Base-by-base conservation (phyloP, 2,797 vertebrate species). In the Darevskia mixta region DNA sequence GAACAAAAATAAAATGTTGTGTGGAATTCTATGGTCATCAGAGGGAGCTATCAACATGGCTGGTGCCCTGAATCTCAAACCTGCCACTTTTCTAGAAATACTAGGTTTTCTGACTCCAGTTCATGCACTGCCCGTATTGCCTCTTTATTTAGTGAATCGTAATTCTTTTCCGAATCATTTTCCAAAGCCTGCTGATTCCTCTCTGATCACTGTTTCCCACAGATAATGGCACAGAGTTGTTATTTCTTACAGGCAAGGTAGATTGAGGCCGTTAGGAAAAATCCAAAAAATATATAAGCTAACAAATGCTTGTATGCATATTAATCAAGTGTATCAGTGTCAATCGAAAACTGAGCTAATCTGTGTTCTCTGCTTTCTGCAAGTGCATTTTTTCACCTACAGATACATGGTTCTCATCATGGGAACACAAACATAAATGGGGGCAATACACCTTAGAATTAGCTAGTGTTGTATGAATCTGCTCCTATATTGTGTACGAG, bases 11-110 rank as follows among this genome's bases (percentile, higher is more conserved):
- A 96, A 96, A 96, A 95, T 89, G 91, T 95, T 98, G 98, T 97
- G 96, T 96, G 95, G 96, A 98, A 95, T 97, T 96, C 96, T 96
- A 43, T 95, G 95, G 97, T 98, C 98, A 98, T 98, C 96, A 98
- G 98, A 98, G 98, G 98, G 98, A 98, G 98, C 98, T 98, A 94
- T 96, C 97, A 97, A 98, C 97, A 96, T 97, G 95, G 94, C 92
- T 97, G 96, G 95, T 95, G 85, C 90, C 94, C 92, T 89, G 92
- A 94, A 88, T 96, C 94, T 90, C 93, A 94, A 94, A 91, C 94
- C 89, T 91, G 93, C 93, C 93, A 91, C 79, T 91, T 94, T 93
- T 95, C 88, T 93, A 87, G 94, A 96, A 95, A 92, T 76, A n/a
- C 73, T n/a, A 89, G 93, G 86, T 90, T 91, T 91, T 8, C 49